Conservation (phyloP, 2,113 vertebrate species). For the Australoheros scitulus region DNA sequence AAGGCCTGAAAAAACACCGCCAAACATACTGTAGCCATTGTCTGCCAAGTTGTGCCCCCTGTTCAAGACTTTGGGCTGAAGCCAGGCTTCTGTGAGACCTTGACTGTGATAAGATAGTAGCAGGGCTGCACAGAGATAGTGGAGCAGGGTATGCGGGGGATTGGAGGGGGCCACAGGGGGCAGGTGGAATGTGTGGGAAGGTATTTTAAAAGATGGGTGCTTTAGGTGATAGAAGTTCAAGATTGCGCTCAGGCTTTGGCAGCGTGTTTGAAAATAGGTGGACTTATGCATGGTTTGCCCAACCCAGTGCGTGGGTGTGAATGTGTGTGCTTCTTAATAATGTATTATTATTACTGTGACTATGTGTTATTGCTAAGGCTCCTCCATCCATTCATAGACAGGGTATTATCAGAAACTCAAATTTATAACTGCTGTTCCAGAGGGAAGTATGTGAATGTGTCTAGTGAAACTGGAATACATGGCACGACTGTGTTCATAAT, state of each 20-base stretch:
- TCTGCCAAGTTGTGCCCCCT: slow-evolving; percentile 70
- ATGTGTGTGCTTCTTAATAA: slow-evolving; percentile 33
- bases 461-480: background rate
- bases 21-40: slow-evolving; percentile 64
- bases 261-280: background rate
- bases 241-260: background rate
- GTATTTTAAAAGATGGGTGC: slow-evolving; percentile 44
- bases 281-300: background rate
- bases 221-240: slow-evolving; percentile 31
- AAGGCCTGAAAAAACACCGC: slow-evolving; percentile 70
- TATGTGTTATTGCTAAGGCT: slow-evolving; percentile 29
- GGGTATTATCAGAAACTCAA: slow-evolving; percentile 25
- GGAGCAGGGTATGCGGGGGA: slow-evolving; percentile 7
- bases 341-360: slow-evolving; percentile 26
- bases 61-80: slow-evolving; percentile 65
- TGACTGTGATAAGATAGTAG: slow-evolving; percentile 72
- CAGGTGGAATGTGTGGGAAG: slow-evolving; percentile 63
- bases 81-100: slow-evolving; percentile 75
- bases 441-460: background rate
- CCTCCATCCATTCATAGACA: slow-evolving; percentile 23
- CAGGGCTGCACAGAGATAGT: slow-evolving; percentile 45
- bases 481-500: background rate
- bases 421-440: slow-evolving; percentile 26
- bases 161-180: background rate
- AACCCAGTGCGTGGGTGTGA: slow-evolving; percentile 8